phyloP scores from a whole-genome alignment of 2,888 invertebrate genomes.

The Polyommatus icarus region DNA sequence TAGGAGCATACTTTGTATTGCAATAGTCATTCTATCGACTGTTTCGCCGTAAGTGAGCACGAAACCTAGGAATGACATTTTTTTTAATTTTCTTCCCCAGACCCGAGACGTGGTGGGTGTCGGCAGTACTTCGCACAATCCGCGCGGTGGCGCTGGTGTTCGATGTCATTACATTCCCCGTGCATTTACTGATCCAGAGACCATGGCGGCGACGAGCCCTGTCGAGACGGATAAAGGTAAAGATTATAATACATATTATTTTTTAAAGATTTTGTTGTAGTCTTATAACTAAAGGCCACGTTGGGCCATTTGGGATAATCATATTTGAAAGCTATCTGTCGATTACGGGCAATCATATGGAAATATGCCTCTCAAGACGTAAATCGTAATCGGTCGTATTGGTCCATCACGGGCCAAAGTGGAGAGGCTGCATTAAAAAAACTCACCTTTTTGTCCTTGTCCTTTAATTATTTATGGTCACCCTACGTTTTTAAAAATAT shows the following conservation, averaged over 20 bases:
- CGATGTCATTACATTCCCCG: conserved; percentile 94
- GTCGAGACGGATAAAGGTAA: conserved; percentile 89
- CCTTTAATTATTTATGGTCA: too few species aligned
- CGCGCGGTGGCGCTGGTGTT: conserved; percentile 91
- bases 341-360: too few species aligned
- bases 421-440: too few species aligned
- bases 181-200: conserved; percentile 91
- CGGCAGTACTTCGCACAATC: conserved; percentile 87
- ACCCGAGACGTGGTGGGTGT: conserved; percentile 84
- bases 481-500: not conserved
- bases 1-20: too few species aligned
- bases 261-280: not conserved
- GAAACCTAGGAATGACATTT: not conserved
- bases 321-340: too few species aligned
- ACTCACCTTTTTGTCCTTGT: too few species aligned
- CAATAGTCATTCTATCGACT: too few species aligned
- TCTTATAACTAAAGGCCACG: not conserved
- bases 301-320: too few species aligned
- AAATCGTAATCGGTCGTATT: too few species aligned
- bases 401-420: too few species aligned
- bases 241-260: not conserved
- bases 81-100: conserved; percentile 54
- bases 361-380: too few species aligned
- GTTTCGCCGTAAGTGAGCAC: too few species aligned
- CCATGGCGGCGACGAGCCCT: conserved; percentile 92